Base-by-base conservation (phyloP, 2,113 vertebrate genomes). In the Gadus macrocephalus region DNA sequence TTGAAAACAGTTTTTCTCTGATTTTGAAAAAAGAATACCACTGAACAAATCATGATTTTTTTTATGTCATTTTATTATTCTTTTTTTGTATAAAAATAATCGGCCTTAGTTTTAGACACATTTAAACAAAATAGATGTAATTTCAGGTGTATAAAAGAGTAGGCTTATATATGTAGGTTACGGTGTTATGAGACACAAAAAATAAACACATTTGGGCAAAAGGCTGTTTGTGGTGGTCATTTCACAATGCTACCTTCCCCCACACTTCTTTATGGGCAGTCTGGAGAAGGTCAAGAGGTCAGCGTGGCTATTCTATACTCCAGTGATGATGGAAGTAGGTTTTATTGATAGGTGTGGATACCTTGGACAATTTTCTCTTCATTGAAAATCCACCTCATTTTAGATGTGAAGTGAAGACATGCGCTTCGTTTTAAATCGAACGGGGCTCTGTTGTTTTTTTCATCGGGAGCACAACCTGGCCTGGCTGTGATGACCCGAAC, bases 281-380 rank as follows among this genome's bases (percentile, higher is more conserved):
- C 65, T 60, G 61, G 15, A 53, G 60, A 67, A 64, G 84, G 85
- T 86, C 84, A 87, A 61, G 58, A 66, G 85, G 87, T 84, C 59
- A 63, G 78, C 9, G 38, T 2, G 71, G 22, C 78, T 62, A 63
- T 77, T 81, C 82, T 78, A 62, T 78, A 62, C 69, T 12, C 64
- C 22, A 66, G 70, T 61, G 70, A 73, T 64, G 53, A 65, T 79
- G 38, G 64, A 77, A 22, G n/a, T 12, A 55, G 31, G 31, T 35
- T 35, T 67, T 63, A 60, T 68, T 8, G 66, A 60, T 69, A 71
- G 22, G 66, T 53, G 64, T 15, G 17, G 60, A 35, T 73, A 49
- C 42, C 42, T 49, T 49, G 42, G 42, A 9, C 42, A 3, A 65
- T 73, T 72, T 67, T 49, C 63, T 14, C 20, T 72, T 67, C 19